These are phyloP conservation scores for Scomber scombrus DNA, from an alignment of 2,113 vertebrate species.

Conservation along the genomic window DNA sequence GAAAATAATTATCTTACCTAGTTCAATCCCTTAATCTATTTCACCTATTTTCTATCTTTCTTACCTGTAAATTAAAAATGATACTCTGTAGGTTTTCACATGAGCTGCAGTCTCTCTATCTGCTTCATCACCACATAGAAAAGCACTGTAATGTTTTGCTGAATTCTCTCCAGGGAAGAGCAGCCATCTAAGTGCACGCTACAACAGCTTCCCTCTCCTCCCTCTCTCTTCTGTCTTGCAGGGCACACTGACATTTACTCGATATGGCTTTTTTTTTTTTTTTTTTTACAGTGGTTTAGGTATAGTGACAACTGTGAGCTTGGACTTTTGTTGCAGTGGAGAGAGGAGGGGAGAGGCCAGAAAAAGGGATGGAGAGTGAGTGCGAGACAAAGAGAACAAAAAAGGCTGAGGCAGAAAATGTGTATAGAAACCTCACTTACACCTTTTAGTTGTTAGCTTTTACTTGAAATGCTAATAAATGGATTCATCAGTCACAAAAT, in stretches of 20 bases:
- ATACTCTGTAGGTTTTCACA: not conserved
- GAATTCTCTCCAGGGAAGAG: constrained; percentile 44
- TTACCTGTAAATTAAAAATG: not conserved
- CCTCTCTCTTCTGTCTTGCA: constrained; percentile 13
- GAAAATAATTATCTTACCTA: too few relatives aligned
- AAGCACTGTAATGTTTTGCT: constrained; percentile 44
- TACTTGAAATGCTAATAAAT: not conserved
- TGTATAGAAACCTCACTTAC: not conserved
- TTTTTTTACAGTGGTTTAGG: constrained; percentile 37
- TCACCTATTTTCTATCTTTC: too few relatives aligned
- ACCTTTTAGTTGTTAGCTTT: not conserved
- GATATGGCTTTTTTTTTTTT: constrained; percentile 43
- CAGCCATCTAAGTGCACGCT: constrained; percentile 52
- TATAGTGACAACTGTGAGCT: constrained; percentile 43
- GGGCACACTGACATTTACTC: constrained; percentile 69
- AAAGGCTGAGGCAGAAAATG: not conserved
- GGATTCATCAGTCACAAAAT: constrained; percentile 6
- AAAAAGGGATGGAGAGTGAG: not conserved
- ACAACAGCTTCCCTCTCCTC: constrained; percentile 23
- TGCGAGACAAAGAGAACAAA: not conserved
- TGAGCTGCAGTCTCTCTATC: constrained; percentile 20
- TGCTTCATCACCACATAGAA: constrained; percentile 48
- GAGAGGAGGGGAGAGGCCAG: not conserved
- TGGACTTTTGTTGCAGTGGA: constrained; percentile 29
- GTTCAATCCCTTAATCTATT: too few relatives aligned